Evolutionary conservation across 2,113 vertebrate genomes (phyloP), one percentile per base, ranked within the genome.

Genomic region (Chaenocephalus aceratus): DNA sequence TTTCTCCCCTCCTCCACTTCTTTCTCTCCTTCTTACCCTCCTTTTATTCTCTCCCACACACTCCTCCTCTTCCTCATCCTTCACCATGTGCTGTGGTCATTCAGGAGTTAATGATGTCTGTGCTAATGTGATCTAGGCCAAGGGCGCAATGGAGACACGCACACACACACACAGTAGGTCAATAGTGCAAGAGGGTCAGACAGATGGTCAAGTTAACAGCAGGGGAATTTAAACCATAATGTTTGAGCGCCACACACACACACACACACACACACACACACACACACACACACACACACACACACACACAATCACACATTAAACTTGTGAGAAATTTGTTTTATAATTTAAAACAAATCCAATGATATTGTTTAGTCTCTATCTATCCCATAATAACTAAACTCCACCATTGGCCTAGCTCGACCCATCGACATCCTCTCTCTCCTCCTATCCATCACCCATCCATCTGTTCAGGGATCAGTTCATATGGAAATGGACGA

Each of bases 171-270:
- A n/a, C 44, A 68, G 36, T 16, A 14, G 72, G 76, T 86, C 53
- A 77, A 34, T 45, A 73, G 72, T 64, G 72, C 10, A 48, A 65
- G 26, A 59, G 69, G 77, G 85, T 87, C 80, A 84, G 77, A 66
- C 81, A 84, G 81, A 80, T 71, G 81, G 77, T 77, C 77, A 84
- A 70, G 77, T 80, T 77, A 65, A 77, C 69, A 74, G 68, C 73
- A 80, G 81, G 81, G 15, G 48, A 80, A 81, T 72, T 77, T n/a
- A 72, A 52, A 48, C 72, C 21, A 13, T 16, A 11, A 64, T 59
- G 12, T 53, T 48, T n/a, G 49, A 48, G 30, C 2, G 2, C n/a
- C 58, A 21, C 21, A 21, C 21, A 21, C 21, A 21, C 21, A 21
- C 21, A 21, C 21, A 21, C 21, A 21, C 21, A 21, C 21, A 21